Evolutionary conservation across 1,140 invertebrate species (phyloP).

Genomic region (Drosophila leontia): DNA sequence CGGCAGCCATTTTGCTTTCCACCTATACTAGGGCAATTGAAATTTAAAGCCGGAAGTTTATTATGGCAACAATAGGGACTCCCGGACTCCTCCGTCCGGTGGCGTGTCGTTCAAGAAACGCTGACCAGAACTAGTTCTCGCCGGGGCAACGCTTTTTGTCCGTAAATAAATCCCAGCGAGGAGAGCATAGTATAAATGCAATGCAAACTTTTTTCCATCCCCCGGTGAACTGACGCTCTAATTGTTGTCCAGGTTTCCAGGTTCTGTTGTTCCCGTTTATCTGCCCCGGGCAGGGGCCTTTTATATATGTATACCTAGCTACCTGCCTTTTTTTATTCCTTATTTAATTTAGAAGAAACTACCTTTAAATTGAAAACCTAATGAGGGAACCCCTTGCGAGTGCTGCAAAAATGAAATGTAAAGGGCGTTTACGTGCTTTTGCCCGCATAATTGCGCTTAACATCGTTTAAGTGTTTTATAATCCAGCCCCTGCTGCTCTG

Average conservation of each 20-base stretch:
- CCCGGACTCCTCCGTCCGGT: not conserved
- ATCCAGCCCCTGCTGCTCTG: slow-evolving; percentile 64
- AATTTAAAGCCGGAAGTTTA: slow-evolving; percentile 80
- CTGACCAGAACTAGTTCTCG: slow-evolving; percentile 39
- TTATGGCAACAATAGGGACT: slow-evolving; percentile 70
- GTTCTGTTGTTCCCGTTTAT: slow-evolving; percentile 59
- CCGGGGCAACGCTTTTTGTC: slow-evolving; percentile 54
- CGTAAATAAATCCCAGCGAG: slow-evolving; percentile 72
- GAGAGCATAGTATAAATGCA: slow-evolving; percentile 67
- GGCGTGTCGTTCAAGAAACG: slow-evolving; percentile 38
- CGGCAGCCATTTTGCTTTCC: slow-evolving; percentile 52
- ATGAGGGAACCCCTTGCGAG: slow-evolving; percentile 54
- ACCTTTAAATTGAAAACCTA: slow-evolving; percentile 72
- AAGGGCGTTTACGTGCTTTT: slow-evolving; percentile 64
- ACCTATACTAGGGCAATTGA: slow-evolving; percentile 59
- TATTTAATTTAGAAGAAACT: slow-evolving; percentile 26
- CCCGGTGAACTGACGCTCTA: slow-evolving; percentile 78
- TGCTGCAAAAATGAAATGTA: slow-evolving; percentile 66
- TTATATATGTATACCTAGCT: not conserved
- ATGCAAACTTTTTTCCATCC: slow-evolving; percentile 75
- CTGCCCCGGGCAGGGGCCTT: slow-evolving; percentile 30
- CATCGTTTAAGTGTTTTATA: slow-evolving; percentile 83
- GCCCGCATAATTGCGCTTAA: slow-evolving; percentile 82
- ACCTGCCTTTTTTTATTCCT: not conserved
- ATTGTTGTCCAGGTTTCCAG: slow-evolving; percentile 62